Evolutionary conservation across 2,797 vertebrate species (phyloP).

Genomic region (Centroberyx gerrardi): DNA sequence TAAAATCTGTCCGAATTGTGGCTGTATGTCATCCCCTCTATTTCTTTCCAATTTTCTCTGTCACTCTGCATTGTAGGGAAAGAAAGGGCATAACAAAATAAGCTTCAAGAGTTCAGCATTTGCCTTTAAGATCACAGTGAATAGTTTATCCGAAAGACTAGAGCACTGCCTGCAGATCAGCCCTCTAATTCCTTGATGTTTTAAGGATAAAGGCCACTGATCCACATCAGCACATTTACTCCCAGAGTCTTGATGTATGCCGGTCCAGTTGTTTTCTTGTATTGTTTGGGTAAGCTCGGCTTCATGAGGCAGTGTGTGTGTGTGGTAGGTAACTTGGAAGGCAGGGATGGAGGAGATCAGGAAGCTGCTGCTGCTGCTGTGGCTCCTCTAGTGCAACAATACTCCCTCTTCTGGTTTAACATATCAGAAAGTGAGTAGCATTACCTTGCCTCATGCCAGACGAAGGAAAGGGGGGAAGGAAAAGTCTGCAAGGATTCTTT

Average conservation of each 20-base stretch:
- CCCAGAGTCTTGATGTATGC: background rate
- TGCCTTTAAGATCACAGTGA: slow-evolving; percentile 16
- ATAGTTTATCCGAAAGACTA: slow-evolving; percentile 4
- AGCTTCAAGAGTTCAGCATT: background rate
- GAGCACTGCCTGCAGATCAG: slow-evolving; percentile 2
- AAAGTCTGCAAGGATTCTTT: background rate
- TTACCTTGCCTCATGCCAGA: slow-evolving; percentile 11
- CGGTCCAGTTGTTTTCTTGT: background rate
- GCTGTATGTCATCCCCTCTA: too few species aligned
- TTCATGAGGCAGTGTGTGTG: slow-evolving; percentile 34
- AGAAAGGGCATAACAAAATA: background rate
- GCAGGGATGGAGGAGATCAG: slow-evolving; percentile 15
- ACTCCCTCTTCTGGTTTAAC: slow-evolving; percentile 54
- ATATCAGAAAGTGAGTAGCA: slow-evolving; percentile 15
- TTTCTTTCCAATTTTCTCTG: background rate
- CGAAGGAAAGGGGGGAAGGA: background rate
- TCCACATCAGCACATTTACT: slow-evolving; percentile 38
- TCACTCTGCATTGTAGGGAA: background rate
- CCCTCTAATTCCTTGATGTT: slow-evolving; percentile 22
- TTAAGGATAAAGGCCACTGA: slow-evolving; percentile 25
- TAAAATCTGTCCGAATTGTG: too few species aligned
- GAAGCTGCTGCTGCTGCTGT: slow-evolving; percentile 27
- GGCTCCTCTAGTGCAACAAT: slow-evolving; percentile 38
- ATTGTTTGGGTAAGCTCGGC: slow-evolving; percentile 14
- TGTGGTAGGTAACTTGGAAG: background rate